Base-by-base conservation (phyloP, 2,113 vertebrate species). In the Argyrosomus japonicus region DNA sequence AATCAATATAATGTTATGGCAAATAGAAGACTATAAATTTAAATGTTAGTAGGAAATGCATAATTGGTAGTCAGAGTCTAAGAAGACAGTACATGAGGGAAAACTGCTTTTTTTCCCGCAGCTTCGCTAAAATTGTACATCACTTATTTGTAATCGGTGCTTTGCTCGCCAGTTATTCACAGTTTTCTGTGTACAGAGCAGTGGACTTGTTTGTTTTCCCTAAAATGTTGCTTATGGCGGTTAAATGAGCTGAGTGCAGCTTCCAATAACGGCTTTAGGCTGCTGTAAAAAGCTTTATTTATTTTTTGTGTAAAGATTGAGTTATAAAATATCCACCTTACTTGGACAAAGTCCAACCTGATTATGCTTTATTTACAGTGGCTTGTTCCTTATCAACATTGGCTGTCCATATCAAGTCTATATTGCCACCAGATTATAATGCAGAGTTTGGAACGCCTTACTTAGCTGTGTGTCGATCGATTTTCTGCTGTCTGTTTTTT, bases 391-490 rank as follows among this genome's bases (percentile, higher is more conserved):
- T 17, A 29, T 74, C 27, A 17, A n/a, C 47, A 40, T 14, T 13
- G 5, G 47, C 23, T 23, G 25, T 71, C 67, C 3, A 36, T 13
- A 8, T 71, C 43, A 40, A 40, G 36, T 15, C 67, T 25, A 67
- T 65, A 21, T 50, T 65, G 10, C 10, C 15, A 48, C 17, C 14
- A 65, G 10, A 57, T 65, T 80, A 57, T 29, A 68, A 75, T 53
- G 17, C 61, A 50, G 40, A 47, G 32, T 5, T 67, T 27, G 21
- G 13, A 57, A 48, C 6, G 23, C 19, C 36, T 10, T 50, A 23
- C 3, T 12, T 40, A 8, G 29, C 4, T 5, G 0, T 9, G 48
- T 57, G 32, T 43, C 11, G 21, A 10, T 51, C 48, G 18, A 8
- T 54, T 71, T 23, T 57, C 19, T 73, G 36, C 51, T 13, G 25